Evolutionary conservation across 2,888 invertebrate species (phyloP).

Genomic region (Portevinia maculata): DNA sequence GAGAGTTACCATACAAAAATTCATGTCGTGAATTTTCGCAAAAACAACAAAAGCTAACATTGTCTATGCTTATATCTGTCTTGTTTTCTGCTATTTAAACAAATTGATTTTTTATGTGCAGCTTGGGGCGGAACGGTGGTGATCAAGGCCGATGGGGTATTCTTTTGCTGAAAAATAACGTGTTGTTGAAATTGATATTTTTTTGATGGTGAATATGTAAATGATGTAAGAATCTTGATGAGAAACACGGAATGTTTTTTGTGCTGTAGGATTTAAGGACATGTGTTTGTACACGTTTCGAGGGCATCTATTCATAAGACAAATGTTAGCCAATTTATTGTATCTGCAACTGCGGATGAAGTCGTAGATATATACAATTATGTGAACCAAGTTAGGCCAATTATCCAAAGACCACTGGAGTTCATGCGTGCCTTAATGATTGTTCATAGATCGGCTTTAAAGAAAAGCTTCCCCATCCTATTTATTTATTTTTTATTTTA

Average conservation of each 20-base stretch:
- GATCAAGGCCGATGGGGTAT: background rate
- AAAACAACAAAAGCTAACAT: slow-evolving; percentile 13
- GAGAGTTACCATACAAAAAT: background rate
- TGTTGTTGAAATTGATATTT: background rate
- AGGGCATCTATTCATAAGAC: too few species aligned
- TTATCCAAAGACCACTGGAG: too few species aligned
- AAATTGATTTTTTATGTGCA: slow-evolving; percentile 63
- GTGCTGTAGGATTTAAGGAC: too few species aligned
- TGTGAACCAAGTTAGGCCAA: too few species aligned
- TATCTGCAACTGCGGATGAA: too few species aligned
- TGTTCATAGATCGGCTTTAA: too few species aligned
- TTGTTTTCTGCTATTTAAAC: slow-evolving; percentile 46
- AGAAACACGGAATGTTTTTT: background rate
- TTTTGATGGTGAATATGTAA: background rate
- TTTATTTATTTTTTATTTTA: too few species aligned
- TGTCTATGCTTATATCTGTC: slow-evolving; percentile 44
- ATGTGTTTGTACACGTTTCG: too few species aligned
- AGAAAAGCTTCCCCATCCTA: too few species aligned
- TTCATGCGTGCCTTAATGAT: too few species aligned
- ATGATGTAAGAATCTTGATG: background rate
- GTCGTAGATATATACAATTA: too few species aligned
- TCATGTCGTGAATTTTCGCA: background rate
- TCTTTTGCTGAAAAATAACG: background rate
- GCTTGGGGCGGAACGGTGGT: background rate
- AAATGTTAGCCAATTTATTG: too few species aligned